Base-by-base conservation (phyloP, 2,113 vertebrate genomes). In the Cyprinodon tularosa region DNA sequence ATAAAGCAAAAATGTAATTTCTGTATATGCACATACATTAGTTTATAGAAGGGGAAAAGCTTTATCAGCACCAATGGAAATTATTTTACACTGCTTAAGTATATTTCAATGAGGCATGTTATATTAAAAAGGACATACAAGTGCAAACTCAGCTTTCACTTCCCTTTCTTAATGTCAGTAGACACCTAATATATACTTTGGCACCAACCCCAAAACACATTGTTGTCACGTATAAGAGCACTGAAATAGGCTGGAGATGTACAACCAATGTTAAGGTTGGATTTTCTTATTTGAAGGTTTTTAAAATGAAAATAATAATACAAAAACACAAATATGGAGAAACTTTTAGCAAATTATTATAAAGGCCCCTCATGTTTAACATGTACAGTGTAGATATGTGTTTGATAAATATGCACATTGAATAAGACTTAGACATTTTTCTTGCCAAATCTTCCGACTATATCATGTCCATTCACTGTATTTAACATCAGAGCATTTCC, bases 1-100 rank as follows among this genome's bases (percentile, higher is more conserved):
- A 67, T 60, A n/a, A 59, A 60, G 64, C 17, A 29, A 29, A 29
- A 29, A 29, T 29, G 1, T 60, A 40, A 76, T 61, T 65, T 38
- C 63, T 82, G 62, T 71, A 45, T 71, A 61, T 60, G 78, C 71
- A 76, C 67, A 42, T 66, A 66, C 7, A 74, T 66, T 45, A 42
- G 7, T 53, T 66, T 0, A 76, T 78, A 76, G 50, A 59, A 53
- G 48, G n/a, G 10, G 60, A 66, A 68, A 17, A 48, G 77, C 47
- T 44, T 61, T 6, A 60, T 75, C 68, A 50, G 73, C 70, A 20
- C 17, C 48, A 62, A 69, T 40, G 37, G 38, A 3, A 67, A 63
- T 36, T n/a, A 1, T 74, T 48, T 68, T 12, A 14, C 61, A 75
- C 76, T 59, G 53, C 68, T 42, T 22, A 40, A 66, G 59, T 17